Evolutionary conservation across 2,888 invertebrate species (phyloP).

Genomic region (Belgica antarctica): DNA sequence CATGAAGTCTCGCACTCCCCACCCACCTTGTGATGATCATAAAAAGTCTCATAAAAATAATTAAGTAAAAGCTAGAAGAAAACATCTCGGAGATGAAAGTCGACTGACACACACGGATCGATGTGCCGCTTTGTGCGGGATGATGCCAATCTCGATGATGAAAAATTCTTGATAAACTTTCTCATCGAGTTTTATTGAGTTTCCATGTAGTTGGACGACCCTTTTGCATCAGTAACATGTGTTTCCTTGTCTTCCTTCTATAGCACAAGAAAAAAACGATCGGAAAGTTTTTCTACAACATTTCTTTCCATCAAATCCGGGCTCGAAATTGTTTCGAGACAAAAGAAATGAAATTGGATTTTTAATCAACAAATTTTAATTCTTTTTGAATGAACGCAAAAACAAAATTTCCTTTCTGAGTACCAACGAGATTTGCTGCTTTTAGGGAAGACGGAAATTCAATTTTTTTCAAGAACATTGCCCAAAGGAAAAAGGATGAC

Average conservation of each 20-base stretch:
- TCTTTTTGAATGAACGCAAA: conserved; percentile 2
- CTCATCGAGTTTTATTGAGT: conserved; percentile 7
- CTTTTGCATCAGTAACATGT: not conserved
- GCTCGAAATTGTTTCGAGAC: not conserved
- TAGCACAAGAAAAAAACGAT: no score
- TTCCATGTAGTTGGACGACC: not conserved
- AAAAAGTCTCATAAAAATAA: conserved; percentile 39
- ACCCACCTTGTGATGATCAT: not conserved
- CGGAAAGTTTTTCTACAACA: conserved; percentile 6
- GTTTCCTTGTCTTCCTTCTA: conserved; percentile 3
- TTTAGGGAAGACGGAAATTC: not conserved
- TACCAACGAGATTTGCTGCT: not conserved
- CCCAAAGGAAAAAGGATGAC: not conserved
- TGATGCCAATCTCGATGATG: conserved; percentile 12
- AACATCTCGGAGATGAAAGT: not conserved
- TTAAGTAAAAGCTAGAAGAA: conserved; percentile 30
- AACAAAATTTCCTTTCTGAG: not conserved
- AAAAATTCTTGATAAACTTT: conserved; percentile 6
- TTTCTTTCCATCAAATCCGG: not conserved
- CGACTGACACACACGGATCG: conserved; percentile 1
- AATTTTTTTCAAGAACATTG: not conserved
- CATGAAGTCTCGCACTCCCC: conserved; percentile 17
- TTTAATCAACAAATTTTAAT: conserved; percentile 5
- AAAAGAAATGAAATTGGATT: conserved; percentile 11
- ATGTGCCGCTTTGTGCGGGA: not conserved